Conservation (phyloP, 1,140 invertebrate species). For the Apocrypta bakeri region DNA sequence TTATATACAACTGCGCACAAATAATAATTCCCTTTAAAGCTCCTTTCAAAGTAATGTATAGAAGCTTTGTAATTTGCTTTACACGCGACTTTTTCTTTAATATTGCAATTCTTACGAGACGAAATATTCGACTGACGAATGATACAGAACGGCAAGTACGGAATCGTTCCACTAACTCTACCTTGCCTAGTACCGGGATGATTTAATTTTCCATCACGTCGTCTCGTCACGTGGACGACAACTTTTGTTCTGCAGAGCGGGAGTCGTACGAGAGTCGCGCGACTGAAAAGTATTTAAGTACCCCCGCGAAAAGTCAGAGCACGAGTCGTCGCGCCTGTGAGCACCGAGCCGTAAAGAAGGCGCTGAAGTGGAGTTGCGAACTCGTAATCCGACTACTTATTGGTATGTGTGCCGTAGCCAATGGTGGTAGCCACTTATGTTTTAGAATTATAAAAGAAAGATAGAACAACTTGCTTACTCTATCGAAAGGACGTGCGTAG, state of each 20-base stretch:
- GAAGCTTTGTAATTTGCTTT: no score
- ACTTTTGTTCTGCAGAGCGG: background rate
- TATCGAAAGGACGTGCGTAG: no score
- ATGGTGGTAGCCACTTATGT: background rate
- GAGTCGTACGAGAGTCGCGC: background rate
- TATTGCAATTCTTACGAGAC: no score
- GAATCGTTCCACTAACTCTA: background rate
- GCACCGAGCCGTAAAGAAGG: slow-evolving; percentile 42
- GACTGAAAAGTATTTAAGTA: slow-evolving; percentile 23
- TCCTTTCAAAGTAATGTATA: no score
- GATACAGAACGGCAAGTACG: background rate
- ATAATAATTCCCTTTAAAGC: no score
- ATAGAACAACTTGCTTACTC: background rate
- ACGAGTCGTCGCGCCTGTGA: slow-evolving; percentile 18
- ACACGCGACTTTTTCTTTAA: no score
- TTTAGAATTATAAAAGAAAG: background rate
- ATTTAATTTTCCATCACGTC: slow-evolving; percentile 1
- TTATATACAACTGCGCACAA: no score
- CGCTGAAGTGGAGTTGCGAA: slow-evolving; percentile 48
- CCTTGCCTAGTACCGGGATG: no score
- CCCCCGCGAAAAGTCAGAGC: slow-evolving; percentile 19
- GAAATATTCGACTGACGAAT: no score
- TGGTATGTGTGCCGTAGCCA: background rate
- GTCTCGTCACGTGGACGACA: background rate
- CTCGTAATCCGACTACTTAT: slow-evolving; percentile 50